phyloP scores from a whole-genome alignment of 35 echinoderm and acorn worm species.

The Antedon bifida region DNA sequence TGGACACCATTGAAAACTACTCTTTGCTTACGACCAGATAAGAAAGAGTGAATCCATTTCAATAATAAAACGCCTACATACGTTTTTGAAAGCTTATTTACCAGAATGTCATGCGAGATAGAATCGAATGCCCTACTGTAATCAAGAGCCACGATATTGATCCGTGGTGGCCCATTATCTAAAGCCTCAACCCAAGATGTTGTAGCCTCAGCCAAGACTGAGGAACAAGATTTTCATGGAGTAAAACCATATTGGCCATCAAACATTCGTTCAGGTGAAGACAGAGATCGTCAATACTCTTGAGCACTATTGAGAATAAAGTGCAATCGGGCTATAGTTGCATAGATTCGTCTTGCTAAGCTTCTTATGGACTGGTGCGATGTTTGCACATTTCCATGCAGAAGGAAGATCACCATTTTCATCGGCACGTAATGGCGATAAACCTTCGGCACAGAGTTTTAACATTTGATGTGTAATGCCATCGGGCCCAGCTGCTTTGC shows the following conservation, averaged over 20 bases:
- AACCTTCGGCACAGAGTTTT: not conserved
- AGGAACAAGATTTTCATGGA: not conserved
- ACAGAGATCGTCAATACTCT: not conserved
- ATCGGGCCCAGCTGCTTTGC: not conserved
- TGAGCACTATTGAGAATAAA: not conserved
- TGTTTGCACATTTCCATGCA: not conserved
- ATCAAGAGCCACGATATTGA: not conserved
- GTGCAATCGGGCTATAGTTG: not conserved
- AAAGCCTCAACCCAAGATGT: not conserved
- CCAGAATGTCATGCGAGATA: too few species aligned
- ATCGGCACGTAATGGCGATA: not conserved
- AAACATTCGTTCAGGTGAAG: not conserved
- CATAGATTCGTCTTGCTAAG: not conserved
- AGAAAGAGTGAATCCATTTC: too few species aligned
- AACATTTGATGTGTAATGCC: not conserved
- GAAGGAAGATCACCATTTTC: not conserved
- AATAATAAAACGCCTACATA: too few species aligned
- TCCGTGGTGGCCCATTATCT: not conserved
- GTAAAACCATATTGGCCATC: not conserved
- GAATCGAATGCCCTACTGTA: too few species aligned
- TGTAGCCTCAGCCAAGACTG: not conserved
- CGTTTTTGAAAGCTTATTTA: too few species aligned
- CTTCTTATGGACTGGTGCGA: not conserved
- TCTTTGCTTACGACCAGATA: too few species aligned
- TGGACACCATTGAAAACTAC: too few species aligned